phyloP scores from a whole-genome alignment of 1,140 invertebrate species.

The Pentalonia nigronervosa region DNA sequence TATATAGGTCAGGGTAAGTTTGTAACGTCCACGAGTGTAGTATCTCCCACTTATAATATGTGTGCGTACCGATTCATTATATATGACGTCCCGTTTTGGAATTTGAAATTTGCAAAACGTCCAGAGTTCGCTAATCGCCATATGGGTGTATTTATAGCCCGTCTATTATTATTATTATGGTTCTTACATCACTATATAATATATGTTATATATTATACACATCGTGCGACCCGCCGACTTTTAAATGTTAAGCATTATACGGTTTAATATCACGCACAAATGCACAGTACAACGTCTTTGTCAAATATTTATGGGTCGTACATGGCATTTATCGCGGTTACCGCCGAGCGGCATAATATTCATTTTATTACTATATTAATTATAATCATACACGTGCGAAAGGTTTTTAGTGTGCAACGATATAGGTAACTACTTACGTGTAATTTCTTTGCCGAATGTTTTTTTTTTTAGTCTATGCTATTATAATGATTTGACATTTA shows the following conservation, averaged over 20 bases:
- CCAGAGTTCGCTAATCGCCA: background rate
- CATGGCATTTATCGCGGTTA: conserved; percentile 13
- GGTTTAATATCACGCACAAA: background rate
- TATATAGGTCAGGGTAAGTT: background rate
- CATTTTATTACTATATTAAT: background rate
- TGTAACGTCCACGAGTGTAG: background rate
- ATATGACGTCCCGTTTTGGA: background rate
- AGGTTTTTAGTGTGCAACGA: background rate
- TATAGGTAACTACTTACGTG: background rate
- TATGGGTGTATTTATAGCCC: background rate
- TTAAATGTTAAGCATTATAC: conserved; percentile 33
- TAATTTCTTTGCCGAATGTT: background rate
- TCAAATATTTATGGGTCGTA: background rate
- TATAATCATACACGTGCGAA: background rate
- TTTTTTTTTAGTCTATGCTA: background rate
- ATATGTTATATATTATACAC: background rate
- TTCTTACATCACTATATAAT: background rate
- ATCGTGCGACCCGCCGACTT: background rate
- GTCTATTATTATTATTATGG: background rate
- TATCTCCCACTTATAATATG: background rate
- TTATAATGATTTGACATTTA: background rate
- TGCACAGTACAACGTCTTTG: background rate
- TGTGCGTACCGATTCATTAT: background rate
- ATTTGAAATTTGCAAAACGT: background rate
- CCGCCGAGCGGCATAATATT: background rate